phyloP scores from a whole-genome alignment of 2,797 vertebrate genomes.

The Rhinella marina region DNA sequence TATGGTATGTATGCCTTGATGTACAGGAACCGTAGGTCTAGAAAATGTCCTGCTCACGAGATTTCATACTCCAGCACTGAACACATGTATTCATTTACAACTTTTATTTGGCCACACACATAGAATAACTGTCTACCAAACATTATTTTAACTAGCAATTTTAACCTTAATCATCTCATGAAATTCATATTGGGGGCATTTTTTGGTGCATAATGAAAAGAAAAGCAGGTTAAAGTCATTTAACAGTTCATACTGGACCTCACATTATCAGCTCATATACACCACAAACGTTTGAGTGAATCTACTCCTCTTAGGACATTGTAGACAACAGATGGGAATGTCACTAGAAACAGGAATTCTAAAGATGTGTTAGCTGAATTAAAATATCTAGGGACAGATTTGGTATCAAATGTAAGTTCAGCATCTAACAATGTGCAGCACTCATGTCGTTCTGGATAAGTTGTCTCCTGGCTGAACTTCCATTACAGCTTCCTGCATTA shows the following conservation, averaged over 20 bases:
- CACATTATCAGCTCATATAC: neutral
- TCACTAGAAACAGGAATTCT: neutral
- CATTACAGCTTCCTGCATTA: neutral
- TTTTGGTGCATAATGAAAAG: neutral
- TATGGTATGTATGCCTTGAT: neutral
- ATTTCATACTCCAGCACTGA: neutral
- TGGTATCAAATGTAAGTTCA: conserved; percentile 14
- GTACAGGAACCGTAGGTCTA: neutral
- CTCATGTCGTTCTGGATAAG: neutral
- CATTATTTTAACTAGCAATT: neutral
- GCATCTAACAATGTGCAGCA: neutral
- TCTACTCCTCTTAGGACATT: neutral
- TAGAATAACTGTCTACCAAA: neutral
- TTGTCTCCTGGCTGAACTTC: conserved; percentile 26
- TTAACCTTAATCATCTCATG: neutral
- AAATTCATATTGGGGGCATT: neutral
- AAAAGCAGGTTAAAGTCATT: neutral
- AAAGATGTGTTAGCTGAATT: conserved; percentile 21
- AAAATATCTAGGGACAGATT: conserved; percentile 23
- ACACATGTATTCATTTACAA: too few relatives aligned
- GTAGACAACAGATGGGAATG: conserved; percentile 12
- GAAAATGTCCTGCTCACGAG: neutral
- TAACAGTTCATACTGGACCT: neutral
- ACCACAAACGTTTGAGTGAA: neutral
- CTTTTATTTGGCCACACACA: neutral